phyloP scores from a whole-genome alignment of 2,797 vertebrate species.

The Pagetopsis macropterus region DNA sequence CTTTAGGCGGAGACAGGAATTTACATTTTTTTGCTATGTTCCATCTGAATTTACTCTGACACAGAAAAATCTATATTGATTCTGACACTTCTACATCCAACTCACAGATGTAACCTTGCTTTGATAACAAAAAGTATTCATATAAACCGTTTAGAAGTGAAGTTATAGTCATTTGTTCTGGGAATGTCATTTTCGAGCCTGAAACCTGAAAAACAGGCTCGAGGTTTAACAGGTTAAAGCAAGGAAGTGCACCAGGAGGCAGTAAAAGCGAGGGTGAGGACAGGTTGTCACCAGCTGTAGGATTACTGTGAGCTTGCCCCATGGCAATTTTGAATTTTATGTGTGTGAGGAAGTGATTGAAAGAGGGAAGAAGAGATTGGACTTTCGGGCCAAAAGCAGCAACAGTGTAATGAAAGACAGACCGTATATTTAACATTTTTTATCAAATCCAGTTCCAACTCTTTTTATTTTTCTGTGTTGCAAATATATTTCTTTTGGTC shows the following conservation, averaged over 20 bases:
- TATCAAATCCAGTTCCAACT: conserved; percentile 37
- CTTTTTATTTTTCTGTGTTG: conserved; percentile 39
- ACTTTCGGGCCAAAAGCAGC: conserved; percentile 58
- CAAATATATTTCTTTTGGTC: conserved; percentile 31
- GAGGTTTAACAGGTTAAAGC: neutral
- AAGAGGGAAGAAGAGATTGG: conserved; percentile 54
- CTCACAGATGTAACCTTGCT: too few species aligned
- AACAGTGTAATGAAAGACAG: conserved; percentile 57
- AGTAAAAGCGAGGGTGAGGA: conserved; percentile 46
- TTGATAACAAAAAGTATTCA: too few species aligned
- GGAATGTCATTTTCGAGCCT: too few species aligned
- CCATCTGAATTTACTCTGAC: too few species aligned
- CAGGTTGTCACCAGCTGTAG: conserved; percentile 67
- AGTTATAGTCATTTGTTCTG: too few species aligned
- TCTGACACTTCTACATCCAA: too few species aligned
- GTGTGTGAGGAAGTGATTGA: conserved; percentile 52
- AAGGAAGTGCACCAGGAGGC: conserved; percentile 56
- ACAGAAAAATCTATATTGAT: too few species aligned
- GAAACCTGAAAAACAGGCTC: too few species aligned
- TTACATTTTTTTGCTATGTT: too few species aligned
- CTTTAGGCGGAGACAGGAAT: too few species aligned
- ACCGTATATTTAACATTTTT: conserved; percentile 6
- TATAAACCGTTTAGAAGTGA: too few species aligned
- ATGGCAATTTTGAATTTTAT: conserved; percentile 67
- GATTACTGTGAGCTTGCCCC: conserved; percentile 53